Conservation (phyloP, 2,113 vertebrate genomes). For the Pogona vitticeps region DNA sequence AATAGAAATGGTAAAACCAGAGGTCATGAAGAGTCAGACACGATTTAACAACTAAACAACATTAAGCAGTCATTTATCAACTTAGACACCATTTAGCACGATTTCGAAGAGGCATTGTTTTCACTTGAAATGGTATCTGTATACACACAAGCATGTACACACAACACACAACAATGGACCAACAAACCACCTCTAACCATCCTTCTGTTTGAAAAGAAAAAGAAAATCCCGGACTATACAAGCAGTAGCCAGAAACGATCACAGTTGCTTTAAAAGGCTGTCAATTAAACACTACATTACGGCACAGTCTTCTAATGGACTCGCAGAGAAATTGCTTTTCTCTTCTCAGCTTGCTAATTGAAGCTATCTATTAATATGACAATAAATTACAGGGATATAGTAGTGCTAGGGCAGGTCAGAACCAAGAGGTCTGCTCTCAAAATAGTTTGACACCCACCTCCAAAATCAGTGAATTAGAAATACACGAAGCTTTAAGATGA, state of each 20-base stretch:
- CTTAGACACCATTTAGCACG: slow-evolving; percentile 24
- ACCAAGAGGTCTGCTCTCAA: neutral
- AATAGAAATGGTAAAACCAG: too few species aligned
- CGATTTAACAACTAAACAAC: too few species aligned
- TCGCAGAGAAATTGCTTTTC: slow-evolving; percentile 11
- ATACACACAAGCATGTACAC: slow-evolving; percentile 29
- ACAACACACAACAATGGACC: neutral
- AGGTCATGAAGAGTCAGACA: too few species aligned
- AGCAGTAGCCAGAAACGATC: slow-evolving; percentile 22
- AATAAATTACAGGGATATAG: neutral
- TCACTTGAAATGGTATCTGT: slow-evolving; percentile 29
- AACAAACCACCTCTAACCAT: neutral
- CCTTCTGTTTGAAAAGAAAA: neutral
- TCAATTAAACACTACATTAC: slow-evolving; percentile 15
- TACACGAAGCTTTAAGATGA: neutral
- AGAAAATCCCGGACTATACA: slow-evolving; percentile 18
- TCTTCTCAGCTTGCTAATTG: slow-evolving; percentile 11
- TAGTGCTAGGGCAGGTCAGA: neutral
- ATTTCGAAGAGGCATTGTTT: slow-evolving; percentile 28
- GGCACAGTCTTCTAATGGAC: slow-evolving; percentile 36
- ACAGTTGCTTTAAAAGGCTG: neutral
- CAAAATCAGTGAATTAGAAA: neutral
- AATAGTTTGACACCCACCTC: neutral
- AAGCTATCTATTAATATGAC: neutral
- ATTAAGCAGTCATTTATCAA: slow-evolving; percentile 65